Conservation (phyloP, 2,113 vertebrate species). For the Syngnathus typhle region DNA sequence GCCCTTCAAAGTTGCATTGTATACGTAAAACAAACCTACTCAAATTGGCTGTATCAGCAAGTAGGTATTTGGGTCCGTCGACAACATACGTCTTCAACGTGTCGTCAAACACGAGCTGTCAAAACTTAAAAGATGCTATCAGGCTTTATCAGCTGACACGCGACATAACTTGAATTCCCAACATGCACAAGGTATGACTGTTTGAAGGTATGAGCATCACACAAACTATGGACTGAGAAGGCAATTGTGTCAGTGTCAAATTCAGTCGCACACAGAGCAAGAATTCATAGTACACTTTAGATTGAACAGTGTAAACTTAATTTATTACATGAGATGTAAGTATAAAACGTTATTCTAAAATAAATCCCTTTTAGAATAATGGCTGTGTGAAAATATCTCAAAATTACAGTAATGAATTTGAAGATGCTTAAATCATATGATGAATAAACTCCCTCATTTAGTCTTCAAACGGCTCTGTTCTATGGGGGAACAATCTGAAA, state of each 20-base stretch:
- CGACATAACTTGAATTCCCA: background rate
- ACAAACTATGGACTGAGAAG: too few species aligned
- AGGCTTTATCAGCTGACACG: background rate
- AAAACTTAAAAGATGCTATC: background rate
- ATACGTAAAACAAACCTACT: background rate
- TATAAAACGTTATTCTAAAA: too few species aligned
- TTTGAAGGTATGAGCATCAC: background rate
- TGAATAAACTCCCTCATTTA: background rate
- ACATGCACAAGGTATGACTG: conserved; percentile 2
- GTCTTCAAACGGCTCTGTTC: background rate
- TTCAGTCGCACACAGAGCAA: too few species aligned
- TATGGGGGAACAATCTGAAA: too few species aligned
- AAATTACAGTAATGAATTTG: too few species aligned
- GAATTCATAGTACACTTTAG: too few species aligned
- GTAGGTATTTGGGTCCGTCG: background rate
- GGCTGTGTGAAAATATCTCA: too few species aligned
- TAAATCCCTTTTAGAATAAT: too few species aligned
- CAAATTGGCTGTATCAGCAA: background rate
- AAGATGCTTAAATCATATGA: too few species aligned
- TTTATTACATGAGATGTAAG: too few species aligned
- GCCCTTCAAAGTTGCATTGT: background rate
- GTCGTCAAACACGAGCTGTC: background rate
- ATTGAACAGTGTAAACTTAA: too few species aligned
- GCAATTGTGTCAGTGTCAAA: too few species aligned
- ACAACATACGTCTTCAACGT: background rate